Base-by-base conservation (phyloP, 2,888 invertebrate genomes). In the Drosophila recens region DNA sequence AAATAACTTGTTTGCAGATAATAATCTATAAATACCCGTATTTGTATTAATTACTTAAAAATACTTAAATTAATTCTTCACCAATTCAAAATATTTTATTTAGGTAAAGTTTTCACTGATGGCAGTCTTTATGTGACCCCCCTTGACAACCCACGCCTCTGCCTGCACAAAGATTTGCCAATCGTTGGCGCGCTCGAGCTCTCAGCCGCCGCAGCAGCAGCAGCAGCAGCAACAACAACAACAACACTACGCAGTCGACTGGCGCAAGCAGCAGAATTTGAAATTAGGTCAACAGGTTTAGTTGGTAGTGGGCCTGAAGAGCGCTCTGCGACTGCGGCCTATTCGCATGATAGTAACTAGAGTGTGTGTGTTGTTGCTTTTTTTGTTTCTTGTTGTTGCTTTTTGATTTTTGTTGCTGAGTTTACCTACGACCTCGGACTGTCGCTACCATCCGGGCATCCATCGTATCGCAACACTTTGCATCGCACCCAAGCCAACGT, bases 261-360 rank as follows among this genome's bases (percentile, higher is more conserved):
- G 79, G 73, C 80, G 73, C 80, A 80, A 79, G 81, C 84, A 85
- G 85, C 85, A 85, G 89, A 87, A 88, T 79, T 90, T 90, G 90
- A 92, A 92, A 92, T 92, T 92, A 91, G 92, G 92, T 92, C 92
- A 92, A 92, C 92, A 92, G 92, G 91, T 92, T 92, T 92, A 90
- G 91, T 91, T 91, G 90, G 85, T 81, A 78, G 82, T 79, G 79
- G 76, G 74, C 72, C 82, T 82, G 67, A 80, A 80, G 82, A 80
- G 81, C 69, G 78, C 79, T 76, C 81, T 78, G 79, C 71, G 68
- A 75, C 76, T 75, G 76, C 75, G 76, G 76, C 71, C 79, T 79
- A 79, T 66, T 62, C 76, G 76, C 56, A 74, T 64, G 79, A 74
- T 77, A 79, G 76, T 77, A 79, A 77, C 76, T 77, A 77, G 70